phyloP scores from a whole-genome alignment of 2,888 invertebrate genomes.

The Oscheius myriophilus region DNA sequence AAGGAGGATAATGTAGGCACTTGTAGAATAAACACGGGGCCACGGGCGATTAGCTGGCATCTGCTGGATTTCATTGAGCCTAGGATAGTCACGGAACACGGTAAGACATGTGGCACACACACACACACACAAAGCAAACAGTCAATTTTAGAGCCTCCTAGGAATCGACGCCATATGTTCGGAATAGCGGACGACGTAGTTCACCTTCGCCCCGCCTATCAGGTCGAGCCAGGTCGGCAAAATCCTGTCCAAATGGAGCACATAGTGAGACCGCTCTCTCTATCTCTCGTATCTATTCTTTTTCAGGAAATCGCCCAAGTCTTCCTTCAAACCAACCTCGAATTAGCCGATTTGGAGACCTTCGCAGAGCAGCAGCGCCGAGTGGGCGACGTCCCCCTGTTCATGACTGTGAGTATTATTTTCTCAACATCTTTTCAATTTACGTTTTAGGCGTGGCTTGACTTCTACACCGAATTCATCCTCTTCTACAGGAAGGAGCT shows the following conservation, averaged over 20 bases:
- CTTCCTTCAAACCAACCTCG: neutral
- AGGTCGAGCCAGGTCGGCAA: neutral
- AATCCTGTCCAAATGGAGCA: neutral
- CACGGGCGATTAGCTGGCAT: constrained; percentile 8
- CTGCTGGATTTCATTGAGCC: constrained; percentile 13
- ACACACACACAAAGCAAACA: too few species aligned
- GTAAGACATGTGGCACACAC: neutral
- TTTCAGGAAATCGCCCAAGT: constrained; percentile 3
- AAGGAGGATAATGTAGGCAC: too few species aligned
- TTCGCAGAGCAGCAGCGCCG: constrained; percentile 2
- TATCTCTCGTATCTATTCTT: neutral
- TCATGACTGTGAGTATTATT: neutral
- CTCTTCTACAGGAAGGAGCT: neutral
- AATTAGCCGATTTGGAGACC: neutral
- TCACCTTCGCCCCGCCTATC: neutral
- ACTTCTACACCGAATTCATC: constrained; percentile 14
- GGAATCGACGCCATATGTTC: constrained; percentile 4
- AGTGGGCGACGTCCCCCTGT: constrained; percentile 1
- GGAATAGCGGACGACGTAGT: constrained; percentile 1
- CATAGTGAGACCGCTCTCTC: too few species aligned
- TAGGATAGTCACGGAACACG: constrained; percentile 5
- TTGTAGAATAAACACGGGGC: too few species aligned
- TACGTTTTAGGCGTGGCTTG: constrained; percentile 13
- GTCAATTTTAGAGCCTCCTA: constrained; percentile 13
- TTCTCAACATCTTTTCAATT: neutral